A percentile compares a stretch with the other conserved stretches of the same genome.
Evolutionary conservation across 64 coral and sea anemone genomes (phyloP).

Genomic region (Anthopleura sola): DNA sequence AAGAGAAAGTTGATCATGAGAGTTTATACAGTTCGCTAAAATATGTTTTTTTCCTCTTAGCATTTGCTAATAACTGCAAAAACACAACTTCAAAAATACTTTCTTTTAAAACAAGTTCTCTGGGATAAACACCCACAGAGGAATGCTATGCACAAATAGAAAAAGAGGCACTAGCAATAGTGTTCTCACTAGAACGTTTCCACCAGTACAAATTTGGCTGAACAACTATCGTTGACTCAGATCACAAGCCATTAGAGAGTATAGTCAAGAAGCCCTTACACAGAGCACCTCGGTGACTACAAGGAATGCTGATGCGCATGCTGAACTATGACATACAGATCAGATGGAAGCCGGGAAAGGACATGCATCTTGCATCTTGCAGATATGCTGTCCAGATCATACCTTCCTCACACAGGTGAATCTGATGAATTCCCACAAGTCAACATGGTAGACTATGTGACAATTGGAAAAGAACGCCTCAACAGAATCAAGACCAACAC

Average conservation of each 20-base stretch:
- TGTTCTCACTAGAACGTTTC: constrained; percentile 3
- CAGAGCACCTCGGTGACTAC: neutral
- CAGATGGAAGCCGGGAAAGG: neutral
- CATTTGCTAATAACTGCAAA: too few relatives aligned
- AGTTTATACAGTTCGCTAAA: too few relatives aligned
- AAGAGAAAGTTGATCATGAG: constrained; percentile 45
- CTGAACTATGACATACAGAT: neutral
- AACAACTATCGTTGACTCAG: neutral
- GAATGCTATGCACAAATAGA: neutral
- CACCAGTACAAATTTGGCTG: constrained; percentile 2
- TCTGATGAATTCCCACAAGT: neutral
- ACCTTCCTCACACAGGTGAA: neutral
- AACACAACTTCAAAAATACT: too few relatives aligned
- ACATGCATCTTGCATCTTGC: neutral
- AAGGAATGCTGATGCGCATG: neutral
- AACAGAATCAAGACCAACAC: neutral
- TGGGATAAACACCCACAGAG: too few relatives aligned
- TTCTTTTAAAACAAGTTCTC: too few relatives aligned
- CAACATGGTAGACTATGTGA: neutral
- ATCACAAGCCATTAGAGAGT: neutral
- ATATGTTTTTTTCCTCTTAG: too few relatives aligned
- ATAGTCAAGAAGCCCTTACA: neutral
- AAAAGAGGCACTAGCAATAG: neutral
- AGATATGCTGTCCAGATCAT: neutral
- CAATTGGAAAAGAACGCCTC: neutral